Evolutionary conservation across 2,888 invertebrate genomes (phyloP).

Genomic region (Chrysomela aeneicollis): DNA sequence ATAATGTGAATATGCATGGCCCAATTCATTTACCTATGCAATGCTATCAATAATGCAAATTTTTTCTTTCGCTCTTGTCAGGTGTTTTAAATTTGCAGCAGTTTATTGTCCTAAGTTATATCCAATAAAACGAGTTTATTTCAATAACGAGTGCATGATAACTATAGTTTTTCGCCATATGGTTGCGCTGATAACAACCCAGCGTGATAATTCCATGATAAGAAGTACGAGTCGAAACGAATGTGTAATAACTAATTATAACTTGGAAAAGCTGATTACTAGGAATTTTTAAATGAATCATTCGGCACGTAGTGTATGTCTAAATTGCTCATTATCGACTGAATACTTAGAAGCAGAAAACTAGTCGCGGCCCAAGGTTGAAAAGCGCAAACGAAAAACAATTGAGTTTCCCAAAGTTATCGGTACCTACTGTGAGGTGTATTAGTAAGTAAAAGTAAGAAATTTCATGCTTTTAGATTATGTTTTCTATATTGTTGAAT

Average conservation of each 20-base stretch:
- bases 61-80: not conserved
- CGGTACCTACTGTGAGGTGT: too few species aligned
- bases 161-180: conserved; percentile 13
- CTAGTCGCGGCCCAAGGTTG: not conserved
- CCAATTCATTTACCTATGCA: too few species aligned
- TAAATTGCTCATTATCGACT: conserved; percentile 16
- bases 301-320: conserved; percentile 19
- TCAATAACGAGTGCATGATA: not conserved
- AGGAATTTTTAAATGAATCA: conserved; percentile 22
- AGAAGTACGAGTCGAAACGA: conserved; percentile 22
- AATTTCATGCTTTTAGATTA: too few species aligned
- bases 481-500: too few species aligned
- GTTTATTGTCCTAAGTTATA: not conserved
- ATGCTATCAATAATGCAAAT: too few species aligned
- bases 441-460: too few species aligned
- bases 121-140: not conserved
- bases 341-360: not conserved
- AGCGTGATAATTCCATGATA: conserved; percentile 26
- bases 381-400: not conserved
- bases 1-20: too few species aligned
- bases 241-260: conserved; percentile 23
- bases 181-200: conserved; percentile 16
- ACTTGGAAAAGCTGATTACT: conserved; percentile 17
- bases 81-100: not conserved
- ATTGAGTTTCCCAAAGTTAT: not conserved